A percentile compares a stretch with the other conserved stretches of the same genome.
phyloP scores from a whole-genome alignment of 2,888 invertebrate genomes.

The Watsonalla cultraria region DNA sequence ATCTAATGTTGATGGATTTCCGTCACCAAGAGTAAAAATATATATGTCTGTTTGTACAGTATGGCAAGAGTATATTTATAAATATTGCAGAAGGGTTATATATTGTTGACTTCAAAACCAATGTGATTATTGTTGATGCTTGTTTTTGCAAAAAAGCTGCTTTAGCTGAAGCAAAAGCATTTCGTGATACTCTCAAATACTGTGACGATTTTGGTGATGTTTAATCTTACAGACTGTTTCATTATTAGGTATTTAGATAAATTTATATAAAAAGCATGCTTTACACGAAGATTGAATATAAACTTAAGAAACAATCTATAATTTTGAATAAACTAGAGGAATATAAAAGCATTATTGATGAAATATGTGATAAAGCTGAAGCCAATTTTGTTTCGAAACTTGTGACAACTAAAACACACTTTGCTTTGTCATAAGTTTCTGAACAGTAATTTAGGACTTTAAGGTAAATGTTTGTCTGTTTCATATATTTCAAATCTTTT shows the following conservation, averaged over 20 bases:
- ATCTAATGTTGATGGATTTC: too few species aligned
- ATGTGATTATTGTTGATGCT: slow-evolving; percentile 18
- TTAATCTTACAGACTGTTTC: slow-evolving; percentile 50
- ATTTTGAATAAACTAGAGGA: slow-evolving; percentile 34
- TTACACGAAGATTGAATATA: slow-evolving; percentile 23
- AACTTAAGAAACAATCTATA: slow-evolving; percentile 66
- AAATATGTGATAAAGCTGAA: slow-evolving; percentile 44
- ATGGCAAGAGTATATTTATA: too few species aligned
- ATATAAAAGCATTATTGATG: slow-evolving; percentile 43
- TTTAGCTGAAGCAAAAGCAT: slow-evolving; percentile 66
- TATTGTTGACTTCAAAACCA: neutral
- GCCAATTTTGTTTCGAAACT: slow-evolving; percentile 23
- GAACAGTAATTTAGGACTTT: slow-evolving; percentile 7
- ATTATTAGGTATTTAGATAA: neutral
- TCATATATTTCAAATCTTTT: slow-evolving; percentile 7
- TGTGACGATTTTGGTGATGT: slow-evolving; percentile 16
- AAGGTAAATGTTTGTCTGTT: slow-evolving; percentile 10
- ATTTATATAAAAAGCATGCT: slow-evolving; percentile 14
- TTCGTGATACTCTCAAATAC: slow-evolving; percentile 25
- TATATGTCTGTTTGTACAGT: too few species aligned
- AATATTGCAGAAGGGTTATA: neutral
- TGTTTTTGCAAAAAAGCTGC: slow-evolving; percentile 59
- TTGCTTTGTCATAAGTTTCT: slow-evolving; percentile 15
- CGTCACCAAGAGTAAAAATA: too few species aligned
- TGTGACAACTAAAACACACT: slow-evolving; percentile 24